Evolutionary conservation across 2,888 invertebrate genomes (phyloP).

Genomic region (Lasioglossum pauxillum): DNA sequence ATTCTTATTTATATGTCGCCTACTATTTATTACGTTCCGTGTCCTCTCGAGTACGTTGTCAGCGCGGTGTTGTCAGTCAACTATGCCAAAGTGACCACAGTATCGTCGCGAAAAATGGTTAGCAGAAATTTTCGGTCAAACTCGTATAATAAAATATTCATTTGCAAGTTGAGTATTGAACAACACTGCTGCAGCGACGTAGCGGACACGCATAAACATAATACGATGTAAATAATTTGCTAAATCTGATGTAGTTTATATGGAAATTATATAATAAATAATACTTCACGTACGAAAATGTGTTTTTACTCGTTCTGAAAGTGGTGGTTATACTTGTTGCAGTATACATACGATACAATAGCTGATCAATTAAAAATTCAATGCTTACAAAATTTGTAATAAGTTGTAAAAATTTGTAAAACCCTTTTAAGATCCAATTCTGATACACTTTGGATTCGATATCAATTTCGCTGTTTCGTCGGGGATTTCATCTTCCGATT

Average conservation of each 20-base stretch:
- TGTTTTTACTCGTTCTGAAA: slow-evolving; percentile 1
- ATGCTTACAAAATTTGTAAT: background rate
- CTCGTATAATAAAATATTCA: background rate
- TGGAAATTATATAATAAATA: slow-evolving; percentile 64
- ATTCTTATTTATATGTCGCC: slow-evolving; percentile 62
- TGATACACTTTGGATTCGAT: background rate
- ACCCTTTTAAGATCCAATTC: background rate
- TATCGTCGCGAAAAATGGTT: background rate
- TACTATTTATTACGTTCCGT: slow-evolving; percentile 63
- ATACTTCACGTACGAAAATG: slow-evolving; percentile 34
- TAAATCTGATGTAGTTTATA: slow-evolving; percentile 53
- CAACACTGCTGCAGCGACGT: slow-evolving; percentile 38
- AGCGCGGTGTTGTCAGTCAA: slow-evolving; percentile 25
- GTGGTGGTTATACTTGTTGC: background rate
- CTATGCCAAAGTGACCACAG: background rate
- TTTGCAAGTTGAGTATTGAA: background rate
- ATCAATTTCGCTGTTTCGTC: background rate
- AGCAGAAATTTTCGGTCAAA: background rate
- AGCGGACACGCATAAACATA: slow-evolving; percentile 36
- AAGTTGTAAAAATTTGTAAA: background rate
- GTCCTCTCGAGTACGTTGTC: slow-evolving; percentile 28
- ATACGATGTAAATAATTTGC: slow-evolving; percentile 68
- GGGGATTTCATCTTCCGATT: slow-evolving; percentile 69
- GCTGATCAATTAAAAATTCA: too few relatives aligned
- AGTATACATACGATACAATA: too few relatives aligned